phyloP scores from a whole-genome alignment of 2,113 vertebrate genomes.

The Gallinago undulata region DNA sequence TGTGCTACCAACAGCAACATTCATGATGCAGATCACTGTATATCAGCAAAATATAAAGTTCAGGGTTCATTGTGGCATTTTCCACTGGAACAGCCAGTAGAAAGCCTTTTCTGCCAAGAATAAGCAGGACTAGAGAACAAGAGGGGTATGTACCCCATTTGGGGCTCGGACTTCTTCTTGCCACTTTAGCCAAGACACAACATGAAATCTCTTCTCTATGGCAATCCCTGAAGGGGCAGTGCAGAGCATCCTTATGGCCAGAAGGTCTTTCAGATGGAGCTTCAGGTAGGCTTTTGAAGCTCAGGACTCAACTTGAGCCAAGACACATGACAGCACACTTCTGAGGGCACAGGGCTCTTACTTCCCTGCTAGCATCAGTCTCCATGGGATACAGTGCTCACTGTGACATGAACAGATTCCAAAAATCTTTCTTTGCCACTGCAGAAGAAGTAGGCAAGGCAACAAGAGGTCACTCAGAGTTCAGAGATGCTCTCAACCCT shows the following conservation, averaged over 20 bases:
- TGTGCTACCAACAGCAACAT: not conserved
- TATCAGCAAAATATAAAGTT: not conserved
- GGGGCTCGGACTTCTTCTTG: not conserved
- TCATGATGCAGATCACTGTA: not conserved
- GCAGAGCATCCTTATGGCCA: not conserved
- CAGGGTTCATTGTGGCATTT: not conserved
- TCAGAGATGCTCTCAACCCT: not conserved
- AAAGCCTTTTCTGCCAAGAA: not conserved
- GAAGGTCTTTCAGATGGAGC: not conserved
- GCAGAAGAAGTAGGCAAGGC: not conserved
- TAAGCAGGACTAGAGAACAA: not conserved
- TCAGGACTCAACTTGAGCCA: not conserved
- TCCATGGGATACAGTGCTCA: accelerated
- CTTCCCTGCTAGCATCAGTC: not conserved
- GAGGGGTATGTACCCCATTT: not conserved
- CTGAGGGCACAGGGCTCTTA: not conserved
- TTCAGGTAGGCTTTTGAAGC: not conserved
- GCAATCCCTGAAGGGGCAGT: not conserved
- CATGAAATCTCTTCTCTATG: not conserved
- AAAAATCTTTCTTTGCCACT: not conserved
- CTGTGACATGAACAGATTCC: not conserved
- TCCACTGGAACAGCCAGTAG: not conserved
- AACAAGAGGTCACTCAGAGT: not conserved
- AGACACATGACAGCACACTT: not conserved
- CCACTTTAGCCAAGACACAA: not conserved